A percentile compares a stretch with the other conserved stretches of the same genome.
Conservation (phyloP, 2,797 vertebrate species). For the Parambassis ranga region DNA sequence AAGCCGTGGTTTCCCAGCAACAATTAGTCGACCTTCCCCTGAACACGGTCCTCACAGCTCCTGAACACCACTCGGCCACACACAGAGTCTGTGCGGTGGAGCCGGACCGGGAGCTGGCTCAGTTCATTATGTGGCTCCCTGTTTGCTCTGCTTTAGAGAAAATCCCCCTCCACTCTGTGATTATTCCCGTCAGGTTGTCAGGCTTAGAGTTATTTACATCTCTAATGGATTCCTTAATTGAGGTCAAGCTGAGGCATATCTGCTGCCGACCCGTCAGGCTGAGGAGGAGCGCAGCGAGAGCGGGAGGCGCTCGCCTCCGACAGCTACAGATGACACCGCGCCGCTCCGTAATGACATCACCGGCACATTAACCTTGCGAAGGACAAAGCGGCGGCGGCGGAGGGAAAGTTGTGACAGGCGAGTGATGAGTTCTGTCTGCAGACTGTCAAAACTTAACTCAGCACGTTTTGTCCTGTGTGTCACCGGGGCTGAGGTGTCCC, state of each 20-base stretch:
- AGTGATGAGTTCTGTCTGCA: slow-evolving; percentile 47
- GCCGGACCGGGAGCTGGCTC: slow-evolving; percentile 6
- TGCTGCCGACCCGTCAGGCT: slow-evolving; percentile 11
- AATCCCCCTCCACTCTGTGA: slow-evolving; percentile 57
- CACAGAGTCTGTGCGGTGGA: neutral
- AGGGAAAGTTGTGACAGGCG: slow-evolving; percentile 53
- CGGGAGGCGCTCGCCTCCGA: neutral
- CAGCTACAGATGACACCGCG: neutral
- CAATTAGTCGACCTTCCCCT: neutral
- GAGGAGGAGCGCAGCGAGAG: slow-evolving; percentile 1
- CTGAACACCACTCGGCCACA: no score
- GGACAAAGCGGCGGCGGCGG: slow-evolving; percentile 47
- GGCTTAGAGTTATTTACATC: slow-evolving; percentile 77
- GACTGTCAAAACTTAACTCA: slow-evolving; percentile 29
- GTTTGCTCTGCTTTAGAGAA: slow-evolving; percentile 64
- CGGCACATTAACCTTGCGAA: slow-evolving; percentile 52
- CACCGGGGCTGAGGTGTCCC: slow-evolving; percentile 16
- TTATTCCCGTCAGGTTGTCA: slow-evolving; percentile 70
- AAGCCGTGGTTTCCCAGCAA: neutral
- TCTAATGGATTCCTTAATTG: slow-evolving; percentile 80
- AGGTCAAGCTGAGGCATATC: slow-evolving; percentile 71
- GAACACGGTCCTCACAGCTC: no score
- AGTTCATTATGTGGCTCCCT: slow-evolving; percentile 30
- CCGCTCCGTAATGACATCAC: slow-evolving; percentile 26
- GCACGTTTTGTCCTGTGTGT: slow-evolving; percentile 39